These are phyloP conservation scores for Myiothlypis chrysogaster DNA, from an alignment of 2,797 vertebrate species.

Conservation along the genomic window DNA sequence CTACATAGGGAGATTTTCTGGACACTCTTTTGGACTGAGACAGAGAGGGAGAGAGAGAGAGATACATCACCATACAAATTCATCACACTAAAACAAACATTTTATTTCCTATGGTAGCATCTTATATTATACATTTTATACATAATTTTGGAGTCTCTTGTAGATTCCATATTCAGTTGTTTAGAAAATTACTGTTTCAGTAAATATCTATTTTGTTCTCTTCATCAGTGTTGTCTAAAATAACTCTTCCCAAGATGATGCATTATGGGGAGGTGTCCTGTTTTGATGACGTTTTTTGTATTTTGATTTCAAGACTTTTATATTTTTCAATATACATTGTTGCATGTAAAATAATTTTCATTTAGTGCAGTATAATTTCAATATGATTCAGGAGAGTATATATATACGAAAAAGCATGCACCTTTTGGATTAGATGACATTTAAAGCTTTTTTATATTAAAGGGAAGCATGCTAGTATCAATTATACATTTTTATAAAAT, in stretches of 20 bases:
- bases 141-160: background rate
- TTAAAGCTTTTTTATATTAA: background rate
- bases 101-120: background rate
- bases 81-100: background rate
- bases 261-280: background rate
- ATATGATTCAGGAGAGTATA: background rate
- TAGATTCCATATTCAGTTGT: background rate
- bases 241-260: background rate
- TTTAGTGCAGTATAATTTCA: background rate
- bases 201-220: background rate
- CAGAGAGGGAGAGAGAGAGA: background rate
- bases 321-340: background rate
- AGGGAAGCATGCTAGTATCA: background rate
- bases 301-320: background rate
- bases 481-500: background rate
- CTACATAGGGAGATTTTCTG: background rate
- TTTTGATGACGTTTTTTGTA: background rate
- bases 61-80: accelerated
- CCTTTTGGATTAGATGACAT: background rate
- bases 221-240: background rate
- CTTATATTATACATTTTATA: background rate
- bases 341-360: background rate
- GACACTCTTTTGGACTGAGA: background rate
- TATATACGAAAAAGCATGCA: background rate
- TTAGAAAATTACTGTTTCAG: background rate